Base-by-base conservation (phyloP, 2,888 invertebrate species). In the Micoletzkya japonica region DNA sequence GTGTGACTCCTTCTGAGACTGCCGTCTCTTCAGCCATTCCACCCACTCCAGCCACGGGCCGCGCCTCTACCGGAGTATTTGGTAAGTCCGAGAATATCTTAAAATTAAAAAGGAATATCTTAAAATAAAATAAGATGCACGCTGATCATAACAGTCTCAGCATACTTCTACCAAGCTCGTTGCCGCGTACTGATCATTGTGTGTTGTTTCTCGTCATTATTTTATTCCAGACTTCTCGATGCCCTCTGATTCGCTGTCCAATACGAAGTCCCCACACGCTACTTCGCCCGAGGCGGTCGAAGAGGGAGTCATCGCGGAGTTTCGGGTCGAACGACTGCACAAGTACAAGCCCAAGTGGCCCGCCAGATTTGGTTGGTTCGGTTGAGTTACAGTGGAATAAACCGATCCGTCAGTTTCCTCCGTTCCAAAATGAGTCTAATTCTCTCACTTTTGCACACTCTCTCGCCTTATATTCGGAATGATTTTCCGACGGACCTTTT, bases 311-410 rank as follows among this genome's bases (percentile, higher is more conserved):
- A 58, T 78, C 17, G 75, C 76, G 2, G 70, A 69, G n/a, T 77
- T 76, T 58, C 58, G 56, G 10, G 78, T 78, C 10, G 71, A 71
- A 34, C 44, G 78, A 32, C 68, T 76, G 28, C 78, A 78, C 59
- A 54, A 71, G 36, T 73, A 72, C 70, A 78, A 78, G 37, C 75
- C 76, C 17, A 74, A 74, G 37, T 78, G 78, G 78, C 73, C 72
- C n/a, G 78, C 78, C 0, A 72, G 72, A 30, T 63, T 78, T 7
- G 39, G 78, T 78, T 37, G 63, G 73, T 49, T 63, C 32, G 26
- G 37, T 34, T 20, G 54, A 56, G 7, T 54, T 14, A 26, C n/a
- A 14, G 24, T n/a, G 39, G 39, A 39, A 39, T n/a, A n/a, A n/a
- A n/a, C n/a, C n/a, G n/a, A n/a, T n/a, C n/a, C n/a, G n/a, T n/a